Evolutionary conservation across 2,797 vertebrate genomes (phyloP), one percentile per base, ranked within the genome.

Genomic region (Falco cherrug): DNA sequence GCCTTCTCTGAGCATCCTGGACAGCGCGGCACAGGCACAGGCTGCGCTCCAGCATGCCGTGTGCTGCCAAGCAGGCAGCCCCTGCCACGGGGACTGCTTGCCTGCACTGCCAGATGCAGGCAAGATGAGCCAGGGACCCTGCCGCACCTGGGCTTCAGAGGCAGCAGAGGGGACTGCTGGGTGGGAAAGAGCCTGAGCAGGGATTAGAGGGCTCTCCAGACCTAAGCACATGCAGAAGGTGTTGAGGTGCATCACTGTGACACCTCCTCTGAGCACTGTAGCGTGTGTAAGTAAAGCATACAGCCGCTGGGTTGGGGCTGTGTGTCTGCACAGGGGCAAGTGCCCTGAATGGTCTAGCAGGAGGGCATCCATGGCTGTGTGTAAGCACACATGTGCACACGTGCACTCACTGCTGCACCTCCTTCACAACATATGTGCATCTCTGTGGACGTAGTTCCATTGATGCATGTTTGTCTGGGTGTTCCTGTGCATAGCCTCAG

Each of bases 11-110:
- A 39, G 76, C 39, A 20, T 24, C 45, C 28, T 2, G 4, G 57
- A 11, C 1, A 3, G 47, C 1, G 0, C 3, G 5, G 53, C 0
- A 0, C 3, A 17, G 81, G 65, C 86, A 64, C 0, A 3, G 61
- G 41, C 22, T 25, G 47, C 0, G 6, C 12, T 76, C 59, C 87
- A 33, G 60, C 31, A 17, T 12, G 6, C 22, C 4, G 0, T 12
- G 68, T 31, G 9, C 39, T 1, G 1, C 51, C 20, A 24, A 28
- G 71, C n/a, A 24, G 11, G 16, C 71, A 87, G 50, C 28, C 43
- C 43, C 43, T 45, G 43, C 45, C 45, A 11, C 0, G 0, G 31
- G 15, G 12, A 51, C 4, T 1, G 8, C 17, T 43, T 87, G 61
- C 73, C 51, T 6, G 22, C n/a, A 5, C 24, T 15, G 31, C 43